phyloP scores from a whole-genome alignment of 2,797 vertebrate species.

The Tauraco hartlaubi region DNA sequence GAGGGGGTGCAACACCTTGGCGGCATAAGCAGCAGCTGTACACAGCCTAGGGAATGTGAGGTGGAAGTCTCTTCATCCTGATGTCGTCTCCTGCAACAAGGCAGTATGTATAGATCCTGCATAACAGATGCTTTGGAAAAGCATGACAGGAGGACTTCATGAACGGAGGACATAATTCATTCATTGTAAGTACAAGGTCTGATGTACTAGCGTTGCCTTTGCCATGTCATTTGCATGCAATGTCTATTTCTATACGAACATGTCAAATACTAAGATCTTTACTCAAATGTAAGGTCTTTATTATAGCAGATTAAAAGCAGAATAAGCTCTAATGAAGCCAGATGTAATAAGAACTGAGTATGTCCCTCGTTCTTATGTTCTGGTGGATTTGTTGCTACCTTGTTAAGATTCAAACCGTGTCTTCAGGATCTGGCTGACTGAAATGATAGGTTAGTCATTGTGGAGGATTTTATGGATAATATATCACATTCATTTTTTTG shows the following conservation, averaged over 20 bases:
- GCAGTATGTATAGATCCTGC: not conserved
- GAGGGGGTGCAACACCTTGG: not conserved
- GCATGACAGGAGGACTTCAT: not conserved
- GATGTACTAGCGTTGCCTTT: not conserved
- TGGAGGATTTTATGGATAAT: not conserved
- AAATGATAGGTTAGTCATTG: slow-evolving; percentile 24
- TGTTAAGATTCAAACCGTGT: slow-evolving; percentile 3
- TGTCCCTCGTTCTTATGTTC: slow-evolving; percentile 10
- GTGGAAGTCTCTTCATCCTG: not conserved
- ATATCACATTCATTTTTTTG: not conserved
- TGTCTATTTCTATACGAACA: not conserved
- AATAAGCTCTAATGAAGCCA: slow-evolving; percentile 24
- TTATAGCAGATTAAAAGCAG: slow-evolving; percentile 46
- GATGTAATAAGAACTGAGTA: not conserved
- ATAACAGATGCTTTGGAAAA: not conserved
- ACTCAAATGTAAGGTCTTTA: not conserved
- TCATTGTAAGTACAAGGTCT: not conserved
- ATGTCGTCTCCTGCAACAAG: not conserved
- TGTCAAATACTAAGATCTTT: slow-evolving; percentile 18
- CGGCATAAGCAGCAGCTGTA: not conserved
- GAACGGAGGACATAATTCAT: not conserved
- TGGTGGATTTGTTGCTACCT: slow-evolving; percentile 33
- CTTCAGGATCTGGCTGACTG: not conserved
- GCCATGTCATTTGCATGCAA: slow-evolving; percentile 3
- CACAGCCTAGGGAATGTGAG: not conserved